A percentile compares a stretch with the other conserved stretches of the same genome.
Evolutionary conservation across 2,888 invertebrate genomes (phyloP).

Genomic region (Noctua fimbriata): DNA sequence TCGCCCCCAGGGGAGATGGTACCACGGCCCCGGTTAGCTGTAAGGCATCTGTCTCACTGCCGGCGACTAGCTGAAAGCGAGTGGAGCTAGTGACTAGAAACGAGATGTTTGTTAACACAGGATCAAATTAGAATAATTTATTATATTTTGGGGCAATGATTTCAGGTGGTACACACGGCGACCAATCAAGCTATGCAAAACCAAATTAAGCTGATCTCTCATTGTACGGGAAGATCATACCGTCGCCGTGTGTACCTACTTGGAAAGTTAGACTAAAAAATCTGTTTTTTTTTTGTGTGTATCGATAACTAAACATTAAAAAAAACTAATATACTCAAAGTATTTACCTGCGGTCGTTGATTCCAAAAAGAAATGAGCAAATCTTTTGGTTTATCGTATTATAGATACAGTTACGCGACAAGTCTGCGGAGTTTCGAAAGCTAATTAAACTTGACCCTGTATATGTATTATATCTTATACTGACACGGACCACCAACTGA

Average conservation of each 20-base stretch:
- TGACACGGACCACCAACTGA: neutral
- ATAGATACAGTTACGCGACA: neutral
- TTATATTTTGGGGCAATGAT: too few relatives aligned
- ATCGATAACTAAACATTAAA: neutral
- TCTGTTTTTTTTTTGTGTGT: neutral
- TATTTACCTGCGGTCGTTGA: neutral
- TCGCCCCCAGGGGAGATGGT: constrained; percentile 23
- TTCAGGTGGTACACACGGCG: too few relatives aligned
- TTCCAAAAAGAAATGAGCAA: neutral
- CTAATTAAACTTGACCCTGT: neutral
- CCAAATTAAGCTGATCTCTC: too few relatives aligned
- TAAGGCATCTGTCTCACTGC: neutral
- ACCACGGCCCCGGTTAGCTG: constrained; percentile 1
- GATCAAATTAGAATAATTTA: too few relatives aligned
- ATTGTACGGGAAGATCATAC: too few relatives aligned
- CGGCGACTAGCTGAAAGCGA: neutral
- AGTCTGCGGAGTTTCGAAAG: neutral
- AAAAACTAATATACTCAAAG: neutral
- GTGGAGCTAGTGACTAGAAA: neutral
- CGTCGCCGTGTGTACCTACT: too few relatives aligned
- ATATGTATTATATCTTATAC: neutral
- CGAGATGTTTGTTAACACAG: neutral
- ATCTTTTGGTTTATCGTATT: neutral
- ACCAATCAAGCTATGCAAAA: too few relatives aligned
- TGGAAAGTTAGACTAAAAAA: neutral